Base-by-base conservation (phyloP, 2,113 vertebrate species). In the Ammodytes dubius region DNA sequence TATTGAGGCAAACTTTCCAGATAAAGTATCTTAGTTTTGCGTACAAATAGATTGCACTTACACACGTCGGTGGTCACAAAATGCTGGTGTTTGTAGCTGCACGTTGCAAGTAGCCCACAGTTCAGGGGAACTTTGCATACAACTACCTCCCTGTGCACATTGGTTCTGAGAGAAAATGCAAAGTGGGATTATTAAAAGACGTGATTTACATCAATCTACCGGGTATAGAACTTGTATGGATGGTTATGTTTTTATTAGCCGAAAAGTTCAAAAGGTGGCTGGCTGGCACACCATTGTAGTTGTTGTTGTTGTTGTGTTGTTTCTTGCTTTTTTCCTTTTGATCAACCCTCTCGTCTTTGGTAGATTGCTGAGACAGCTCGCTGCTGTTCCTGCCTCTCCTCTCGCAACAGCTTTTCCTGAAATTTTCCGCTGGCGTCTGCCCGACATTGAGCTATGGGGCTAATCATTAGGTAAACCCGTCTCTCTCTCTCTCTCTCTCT, bases 401-500 rank as follows among this genome's bases (percentile, higher is more conserved):
- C 73, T 69, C 15, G 65, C 71, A 85, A 83, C 82, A 88, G 79
- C 87, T 81, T 88, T 27, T 85, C 71, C 83, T 77, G 77, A 86
- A 80, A 87, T 95, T 93, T 27, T 95, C 95, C 87, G 94, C 94
- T 95, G 95, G 95, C 96, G 95, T 95, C 93, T 95, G 91, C 88
- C 70, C 6, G 90, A 89, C 93, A 95, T 96, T 96, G 96, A 92
- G 87, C 90, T 81, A 90, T 96, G 96, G 95, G 94, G 94, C 95
- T 97, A 96, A 97, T 95, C 96, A 96, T 97, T 97, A 96, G 96
- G 95, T 97, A 97, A 97, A 97, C 85, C 95, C 94, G 93, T 96
- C 95, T 96, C 81, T 65, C 69, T 77, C 86, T 86, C 75, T 72
- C 80, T 70, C 27, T 96, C 95, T 96, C 81, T 65, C 69, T 77